Conservation (phyloP, 2,113 vertebrate genomes). For the Redunca redunca region DNA sequence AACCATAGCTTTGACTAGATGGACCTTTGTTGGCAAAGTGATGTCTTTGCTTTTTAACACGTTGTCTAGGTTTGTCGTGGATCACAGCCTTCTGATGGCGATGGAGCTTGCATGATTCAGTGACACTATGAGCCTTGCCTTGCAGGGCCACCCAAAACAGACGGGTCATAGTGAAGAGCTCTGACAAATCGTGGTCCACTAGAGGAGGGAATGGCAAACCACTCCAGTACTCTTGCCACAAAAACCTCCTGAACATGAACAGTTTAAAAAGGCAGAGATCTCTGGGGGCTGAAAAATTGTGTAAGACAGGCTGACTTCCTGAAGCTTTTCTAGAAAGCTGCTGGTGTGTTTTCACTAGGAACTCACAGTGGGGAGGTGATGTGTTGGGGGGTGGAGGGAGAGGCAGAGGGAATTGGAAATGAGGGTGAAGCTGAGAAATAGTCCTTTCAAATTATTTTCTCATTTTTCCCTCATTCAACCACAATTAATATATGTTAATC, state of each 20-base stretch:
- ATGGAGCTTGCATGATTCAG: not conserved
- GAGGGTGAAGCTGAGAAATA: not conserved
- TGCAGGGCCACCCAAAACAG: not conserved
- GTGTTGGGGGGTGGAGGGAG: too few relatives aligned
- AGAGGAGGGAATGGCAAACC: not conserved
- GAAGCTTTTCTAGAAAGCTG: not conserved
- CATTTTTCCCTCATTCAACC: not conserved
- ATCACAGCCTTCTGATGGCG: not conserved
- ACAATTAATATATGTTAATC: not conserved
- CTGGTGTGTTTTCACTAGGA: not conserved
- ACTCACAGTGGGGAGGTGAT: too few relatives aligned
- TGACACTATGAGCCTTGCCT: not conserved
- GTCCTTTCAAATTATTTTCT: not conserved
- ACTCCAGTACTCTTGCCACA: not conserved
- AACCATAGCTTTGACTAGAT: not conserved
- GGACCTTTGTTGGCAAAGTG: not conserved
- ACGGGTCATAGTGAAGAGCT: not conserved
- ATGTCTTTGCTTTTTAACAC: not conserved
- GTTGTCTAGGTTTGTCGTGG: not conserved
- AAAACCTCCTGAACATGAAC: not conserved
- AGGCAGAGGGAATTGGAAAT: not conserved
- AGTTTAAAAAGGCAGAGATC: not conserved
- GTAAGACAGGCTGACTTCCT: fast-evolving
- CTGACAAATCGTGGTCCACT: not conserved
- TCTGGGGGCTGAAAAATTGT: not conserved